Percentiles rank a stretch among this genome's conserved stretches.
phyloP scores from a whole-genome alignment of 2,888 invertebrate genomes.

The Urechis unicinctus region DNA sequence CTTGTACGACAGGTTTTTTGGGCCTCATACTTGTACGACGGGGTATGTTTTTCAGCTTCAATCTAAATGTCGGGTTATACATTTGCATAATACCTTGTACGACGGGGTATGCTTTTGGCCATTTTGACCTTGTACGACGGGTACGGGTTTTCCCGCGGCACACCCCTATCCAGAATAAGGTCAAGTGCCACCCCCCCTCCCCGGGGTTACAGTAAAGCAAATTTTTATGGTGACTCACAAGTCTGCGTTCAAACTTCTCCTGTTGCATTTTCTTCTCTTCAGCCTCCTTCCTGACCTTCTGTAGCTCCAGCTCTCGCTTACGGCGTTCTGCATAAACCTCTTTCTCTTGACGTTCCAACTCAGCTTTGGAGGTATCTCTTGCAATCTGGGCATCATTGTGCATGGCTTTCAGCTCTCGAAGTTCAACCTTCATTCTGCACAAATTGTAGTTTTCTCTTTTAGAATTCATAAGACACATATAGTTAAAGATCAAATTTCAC shows the following conservation, averaged over 20 bases:
- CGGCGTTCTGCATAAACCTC: conserved; percentile 44
- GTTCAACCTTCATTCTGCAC: conserved; percentile 22
- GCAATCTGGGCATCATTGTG: conserved; percentile 45
- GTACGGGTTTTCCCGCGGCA: no score
- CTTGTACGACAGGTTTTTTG: no score
- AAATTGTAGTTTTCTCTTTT: not conserved
- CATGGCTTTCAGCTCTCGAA: conserved; percentile 43
- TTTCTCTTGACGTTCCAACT: conserved; percentile 43
- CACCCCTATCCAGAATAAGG: not conserved
- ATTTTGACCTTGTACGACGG: no score
- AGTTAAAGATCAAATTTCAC: not conserved
- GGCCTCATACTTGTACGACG: no score
- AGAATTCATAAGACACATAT: not conserved
- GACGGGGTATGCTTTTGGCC: no score
- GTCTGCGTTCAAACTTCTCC: conserved; percentile 46
- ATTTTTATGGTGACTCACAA: conserved; percentile 28
- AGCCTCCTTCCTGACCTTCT: conserved; percentile 48
- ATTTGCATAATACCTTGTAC: no score
- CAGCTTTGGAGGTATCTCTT: conserved; percentile 40
- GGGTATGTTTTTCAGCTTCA: no score
- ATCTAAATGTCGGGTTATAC: no score
- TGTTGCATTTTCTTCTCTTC: conserved; percentile 50
- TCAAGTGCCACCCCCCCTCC: not conserved
- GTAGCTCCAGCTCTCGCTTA: conserved; percentile 46
- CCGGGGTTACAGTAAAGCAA: no score